Evolutionary conservation across 2,113 vertebrate genomes (phyloP).

Genomic region (Polyodon spathula): DNA sequence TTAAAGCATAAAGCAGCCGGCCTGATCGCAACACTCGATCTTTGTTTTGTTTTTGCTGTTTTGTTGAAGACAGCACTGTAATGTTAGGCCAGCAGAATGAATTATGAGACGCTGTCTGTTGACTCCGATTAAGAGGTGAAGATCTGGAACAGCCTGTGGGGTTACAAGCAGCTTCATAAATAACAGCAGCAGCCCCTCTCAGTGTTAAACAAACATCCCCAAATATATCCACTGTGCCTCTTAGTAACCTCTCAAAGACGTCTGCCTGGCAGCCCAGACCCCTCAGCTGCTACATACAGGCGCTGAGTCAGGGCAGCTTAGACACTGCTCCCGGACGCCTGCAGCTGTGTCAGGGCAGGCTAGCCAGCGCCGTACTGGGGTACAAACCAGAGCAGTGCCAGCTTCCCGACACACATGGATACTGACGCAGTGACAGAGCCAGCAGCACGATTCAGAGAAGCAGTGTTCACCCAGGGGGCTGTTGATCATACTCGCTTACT

Average conservation of each 20-base stretch:
- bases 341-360: too few relatives aligned
- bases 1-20: too few relatives aligned
- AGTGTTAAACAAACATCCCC: background rate
- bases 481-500: conserved; percentile 16
- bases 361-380: background rate
- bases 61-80: too few relatives aligned
- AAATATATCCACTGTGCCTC: background rate
- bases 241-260: background rate
- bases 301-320: conserved; percentile 11
- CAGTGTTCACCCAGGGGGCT: background rate
- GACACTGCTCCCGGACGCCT: too few relatives aligned
- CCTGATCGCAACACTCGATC: too few relatives aligned
- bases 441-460: conserved; percentile 16
- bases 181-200: background rate
- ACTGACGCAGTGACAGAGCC: background rate
- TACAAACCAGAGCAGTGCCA: background rate
- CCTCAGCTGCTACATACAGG: background rate
- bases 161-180: conserved; percentile 1
- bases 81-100: too few relatives aligned
- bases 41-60: too few relatives aligned
- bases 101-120: background rate
- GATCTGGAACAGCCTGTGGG: background rate
- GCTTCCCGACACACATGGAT: background rate
- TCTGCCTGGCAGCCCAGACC: background rate
- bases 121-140: background rate